Evolutionary conservation across 2,888 invertebrate species (phyloP).

Genomic region (Ormyrus labotus): DNA sequence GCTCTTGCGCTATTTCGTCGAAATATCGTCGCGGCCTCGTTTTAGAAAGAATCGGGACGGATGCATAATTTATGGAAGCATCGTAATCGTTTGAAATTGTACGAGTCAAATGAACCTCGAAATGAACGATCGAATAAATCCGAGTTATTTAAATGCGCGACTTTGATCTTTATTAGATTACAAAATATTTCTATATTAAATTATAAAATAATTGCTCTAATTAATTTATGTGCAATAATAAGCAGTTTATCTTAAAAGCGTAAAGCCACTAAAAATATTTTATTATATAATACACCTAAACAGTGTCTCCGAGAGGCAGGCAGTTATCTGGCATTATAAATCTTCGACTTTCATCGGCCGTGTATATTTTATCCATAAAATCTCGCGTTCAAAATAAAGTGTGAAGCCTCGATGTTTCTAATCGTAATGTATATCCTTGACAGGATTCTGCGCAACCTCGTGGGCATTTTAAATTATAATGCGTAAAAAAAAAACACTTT

Average conservation of each 20-base stretch:
- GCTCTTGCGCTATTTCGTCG: no score
- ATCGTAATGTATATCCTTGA: background rate
- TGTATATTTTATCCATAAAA: slow-evolving; percentile 4
- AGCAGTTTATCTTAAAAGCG: slow-evolving; percentile 18
- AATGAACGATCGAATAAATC: background rate
- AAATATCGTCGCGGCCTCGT: no score
- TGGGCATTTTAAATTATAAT: background rate
- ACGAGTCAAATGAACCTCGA: no score
- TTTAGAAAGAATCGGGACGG: no score
- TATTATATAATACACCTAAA: slow-evolving; percentile 8
- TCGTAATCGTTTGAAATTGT: no score
- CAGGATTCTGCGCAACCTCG: background rate
- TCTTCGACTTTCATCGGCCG: slow-evolving; percentile 8
- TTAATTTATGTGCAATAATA: slow-evolving; percentile 33
- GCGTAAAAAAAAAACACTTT: no score
- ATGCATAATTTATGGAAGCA: no score
- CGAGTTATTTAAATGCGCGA: background rate
- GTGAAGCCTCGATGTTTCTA: background rate
- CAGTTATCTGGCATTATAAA: slow-evolving; percentile 27
- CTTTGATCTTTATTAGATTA: no score
- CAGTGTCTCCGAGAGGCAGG: background rate
- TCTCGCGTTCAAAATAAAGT: no score
- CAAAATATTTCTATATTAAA: no score
- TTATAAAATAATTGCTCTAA: background rate
- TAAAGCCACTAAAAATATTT: slow-evolving; percentile 27